Conservation (phyloP, 2,797 vertebrate genomes). For the Betta splendens region DNA sequence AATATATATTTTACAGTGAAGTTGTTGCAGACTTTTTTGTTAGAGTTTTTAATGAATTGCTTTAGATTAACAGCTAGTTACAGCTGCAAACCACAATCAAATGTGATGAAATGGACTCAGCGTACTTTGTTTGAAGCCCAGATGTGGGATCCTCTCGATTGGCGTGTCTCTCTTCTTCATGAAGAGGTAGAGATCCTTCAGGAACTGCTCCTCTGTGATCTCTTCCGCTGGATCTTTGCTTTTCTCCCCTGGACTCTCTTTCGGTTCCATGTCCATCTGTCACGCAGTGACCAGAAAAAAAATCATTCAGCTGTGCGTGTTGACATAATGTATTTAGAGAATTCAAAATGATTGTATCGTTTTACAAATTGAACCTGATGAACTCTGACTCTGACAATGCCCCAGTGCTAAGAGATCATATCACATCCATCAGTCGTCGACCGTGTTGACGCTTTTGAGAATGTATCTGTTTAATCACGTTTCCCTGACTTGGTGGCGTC, state of each 20-base stretch:
- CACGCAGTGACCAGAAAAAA: neutral
- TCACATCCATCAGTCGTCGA: constrained; percentile 39
- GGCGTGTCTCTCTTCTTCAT: constrained; percentile 82
- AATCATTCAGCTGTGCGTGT: neutral
- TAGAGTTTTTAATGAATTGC: too few relatives aligned
- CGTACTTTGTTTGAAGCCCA: constrained; percentile 85
- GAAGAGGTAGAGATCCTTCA: constrained; percentile 79
- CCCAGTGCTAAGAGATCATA: constrained; percentile 12
- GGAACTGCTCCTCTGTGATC: constrained; percentile 73
- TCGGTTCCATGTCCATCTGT: constrained; percentile 50
- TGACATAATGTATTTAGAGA: too few relatives aligned
- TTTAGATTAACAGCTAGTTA: too few relatives aligned
- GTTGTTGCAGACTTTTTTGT: too few relatives aligned
- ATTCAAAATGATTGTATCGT: neutral
- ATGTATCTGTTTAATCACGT: constrained; percentile 24
- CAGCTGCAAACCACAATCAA: neutral
- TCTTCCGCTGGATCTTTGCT: constrained; percentile 34
- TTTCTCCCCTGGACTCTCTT: constrained; percentile 34
- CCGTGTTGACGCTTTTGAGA: constrained; percentile 11
- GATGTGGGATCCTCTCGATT: constrained; percentile 83
- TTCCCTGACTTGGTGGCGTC: constrained; percentile 7
- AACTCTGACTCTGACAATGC: constrained; percentile 14
- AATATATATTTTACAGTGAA: too few relatives aligned
- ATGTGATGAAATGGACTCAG: neutral
- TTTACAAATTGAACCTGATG: too few relatives aligned